Evolutionary conservation across 2,113 vertebrate genomes (phyloP).

Genomic region (Corythornis vintsioides): DNA sequence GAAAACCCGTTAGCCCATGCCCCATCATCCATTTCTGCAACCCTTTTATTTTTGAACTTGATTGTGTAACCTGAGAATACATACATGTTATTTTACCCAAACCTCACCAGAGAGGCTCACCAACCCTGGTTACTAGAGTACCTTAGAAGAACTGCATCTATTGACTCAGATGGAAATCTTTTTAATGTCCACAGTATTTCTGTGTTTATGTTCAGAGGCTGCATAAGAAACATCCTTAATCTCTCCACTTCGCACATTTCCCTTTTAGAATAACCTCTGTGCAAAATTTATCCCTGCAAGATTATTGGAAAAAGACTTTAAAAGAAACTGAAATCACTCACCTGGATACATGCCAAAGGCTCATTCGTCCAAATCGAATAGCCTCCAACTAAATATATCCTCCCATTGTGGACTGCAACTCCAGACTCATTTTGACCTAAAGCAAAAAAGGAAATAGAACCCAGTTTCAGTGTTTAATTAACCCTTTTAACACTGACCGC

Average conservation of each 20-base stretch:
- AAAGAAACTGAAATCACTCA: constrained; percentile 73
- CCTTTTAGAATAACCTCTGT: constrained; percentile 17
- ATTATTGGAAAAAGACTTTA: constrained; percentile 42
- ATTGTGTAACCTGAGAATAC: background rate
- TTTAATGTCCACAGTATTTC: background rate
- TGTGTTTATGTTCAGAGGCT: background rate
- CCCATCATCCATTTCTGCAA: background rate
- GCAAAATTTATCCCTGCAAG: constrained; percentile 43
- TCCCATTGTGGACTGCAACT: constrained; percentile 91
- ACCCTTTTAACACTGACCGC: constrained; percentile 38
- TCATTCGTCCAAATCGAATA: constrained; percentile 99
- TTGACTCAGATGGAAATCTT: background rate
- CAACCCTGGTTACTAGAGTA: background rate
- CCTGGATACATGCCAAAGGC: constrained; percentile 97
- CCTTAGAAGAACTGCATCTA: background rate
- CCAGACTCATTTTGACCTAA: constrained; percentile 97
- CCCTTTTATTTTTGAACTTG: background rate
- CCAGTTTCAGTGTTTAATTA: constrained; percentile 56
- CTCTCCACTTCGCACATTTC: constrained; percentile 10
- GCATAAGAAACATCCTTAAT: background rate
- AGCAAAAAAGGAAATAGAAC: constrained; percentile 63
- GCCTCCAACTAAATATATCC: constrained; percentile 97
- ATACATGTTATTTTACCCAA: background rate
- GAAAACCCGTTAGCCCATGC: background rate
- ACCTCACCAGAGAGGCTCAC: background rate